A percentile compares a stretch with the other conserved stretches of the same genome.
Evolutionary conservation across 2,113 vertebrate species (phyloP).

Genomic region (Esox niger): DNA sequence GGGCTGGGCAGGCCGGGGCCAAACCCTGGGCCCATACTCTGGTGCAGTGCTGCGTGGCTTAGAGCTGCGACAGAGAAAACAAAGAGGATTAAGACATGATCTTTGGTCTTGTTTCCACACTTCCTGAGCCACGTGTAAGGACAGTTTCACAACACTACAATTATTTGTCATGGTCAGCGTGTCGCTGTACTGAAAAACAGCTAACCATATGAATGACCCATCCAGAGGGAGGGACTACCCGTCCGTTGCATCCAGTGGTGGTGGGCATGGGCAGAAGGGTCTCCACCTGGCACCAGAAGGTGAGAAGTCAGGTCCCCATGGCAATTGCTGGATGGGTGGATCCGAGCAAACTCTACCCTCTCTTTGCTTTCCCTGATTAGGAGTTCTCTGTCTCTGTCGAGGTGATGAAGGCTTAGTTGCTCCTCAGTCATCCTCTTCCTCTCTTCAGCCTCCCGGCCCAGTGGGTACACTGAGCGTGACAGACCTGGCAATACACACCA

Average conservation of each 20-base stretch:
- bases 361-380: constrained; percentile 96
- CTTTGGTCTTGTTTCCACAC: neutral
- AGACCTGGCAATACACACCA: constrained; percentile 57
- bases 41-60: constrained; percentile 84
- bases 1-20: constrained; percentile 84
- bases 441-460: constrained; percentile 86
- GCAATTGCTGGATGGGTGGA: constrained; percentile 85
- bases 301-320: constrained; percentile 90
- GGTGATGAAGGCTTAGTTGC: constrained; percentile 78
- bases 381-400: constrained; percentile 81
- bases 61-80: constrained; percentile 73
- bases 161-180: neutral
- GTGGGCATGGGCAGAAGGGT: constrained; percentile 79
- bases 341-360: constrained; percentile 87
- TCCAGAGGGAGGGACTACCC: constrained; percentile 95
- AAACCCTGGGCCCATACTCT: constrained; percentile 88
- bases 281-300: constrained; percentile 83
- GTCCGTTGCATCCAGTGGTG: constrained; percentile 93
- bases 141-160: neutral
- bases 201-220: constrained; percentile 93
- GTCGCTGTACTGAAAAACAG: constrained; percentile 11
- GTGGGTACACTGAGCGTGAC: constrained; percentile 74
- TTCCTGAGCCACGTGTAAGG: too few relatives aligned
- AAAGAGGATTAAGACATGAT: neutral
- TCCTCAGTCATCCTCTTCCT: constrained; percentile 85